Evolutionary conservation across 2,888 invertebrate species (phyloP).

Genomic region (Oligia fasciuncula): DNA sequence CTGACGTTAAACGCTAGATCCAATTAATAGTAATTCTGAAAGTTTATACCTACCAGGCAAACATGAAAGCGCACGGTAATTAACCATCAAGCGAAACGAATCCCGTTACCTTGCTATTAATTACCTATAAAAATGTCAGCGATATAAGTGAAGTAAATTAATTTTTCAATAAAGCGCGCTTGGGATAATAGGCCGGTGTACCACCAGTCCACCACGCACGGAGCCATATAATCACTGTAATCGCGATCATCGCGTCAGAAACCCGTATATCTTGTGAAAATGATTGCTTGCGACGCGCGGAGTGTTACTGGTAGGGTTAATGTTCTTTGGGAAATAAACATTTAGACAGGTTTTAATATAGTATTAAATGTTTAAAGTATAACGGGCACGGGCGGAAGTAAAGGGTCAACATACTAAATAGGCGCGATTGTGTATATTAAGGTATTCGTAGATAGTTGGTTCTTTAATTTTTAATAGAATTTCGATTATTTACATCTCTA

Average conservation of each 20-base stretch:
- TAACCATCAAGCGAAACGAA: constrained; percentile 18
- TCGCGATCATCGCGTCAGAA: constrained; percentile 66
- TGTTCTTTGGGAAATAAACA: constrained; percentile 28
- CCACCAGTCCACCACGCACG: constrained; percentile 32
- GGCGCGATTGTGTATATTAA: background rate
- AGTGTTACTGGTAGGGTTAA: constrained; percentile 29
- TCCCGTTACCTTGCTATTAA: constrained; percentile 45
- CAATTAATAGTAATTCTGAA: background rate
- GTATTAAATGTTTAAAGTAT: background rate
- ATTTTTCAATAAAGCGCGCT: constrained; percentile 59
- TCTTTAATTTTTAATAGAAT: no score
- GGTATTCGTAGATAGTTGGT: no score
- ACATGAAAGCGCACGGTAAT: constrained; percentile 26
- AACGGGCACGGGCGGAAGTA: no score
- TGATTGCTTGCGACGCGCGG: constrained; percentile 51
- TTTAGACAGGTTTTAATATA: background rate
- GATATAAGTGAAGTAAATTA: constrained; percentile 52
- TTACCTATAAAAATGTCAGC: constrained; percentile 59
- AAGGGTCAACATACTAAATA: background rate
- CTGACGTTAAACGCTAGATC: constrained; percentile 1
- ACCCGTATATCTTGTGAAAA: constrained; percentile 66
- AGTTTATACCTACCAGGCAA: constrained; percentile 28
- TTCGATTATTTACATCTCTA: background rate
- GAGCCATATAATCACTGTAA: constrained; percentile 67
- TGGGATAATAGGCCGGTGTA: constrained; percentile 51